A percentile compares a stretch with the other conserved stretches of the same genome.
These are phyloP conservation scores for Spondyliosoma cantharus DNA, from an alignment of 2,797 vertebrate species.

Conservation along the genomic window DNA sequence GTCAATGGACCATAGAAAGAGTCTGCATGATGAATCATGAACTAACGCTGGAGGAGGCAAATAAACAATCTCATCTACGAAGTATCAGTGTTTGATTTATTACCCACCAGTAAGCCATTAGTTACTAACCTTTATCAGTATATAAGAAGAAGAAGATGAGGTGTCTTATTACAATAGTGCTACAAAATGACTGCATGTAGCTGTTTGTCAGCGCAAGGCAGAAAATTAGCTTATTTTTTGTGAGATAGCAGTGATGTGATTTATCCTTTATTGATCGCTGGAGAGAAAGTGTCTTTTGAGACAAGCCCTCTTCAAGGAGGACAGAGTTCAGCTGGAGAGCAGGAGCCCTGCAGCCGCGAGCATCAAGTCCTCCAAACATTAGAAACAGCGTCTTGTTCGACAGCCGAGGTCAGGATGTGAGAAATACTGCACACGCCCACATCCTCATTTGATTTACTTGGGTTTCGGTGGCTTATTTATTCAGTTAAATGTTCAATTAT, in stretches of 20 bases:
- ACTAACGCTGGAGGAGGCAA: neutral
- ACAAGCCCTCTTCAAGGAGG: neutral
- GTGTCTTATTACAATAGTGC: neutral
- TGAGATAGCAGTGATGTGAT: neutral
- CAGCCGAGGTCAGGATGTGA: neutral
- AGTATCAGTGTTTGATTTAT: neutral
- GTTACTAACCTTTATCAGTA: neutral
- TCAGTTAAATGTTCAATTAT: neutral
- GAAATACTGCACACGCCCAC: no score
- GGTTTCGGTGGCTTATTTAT: neutral
- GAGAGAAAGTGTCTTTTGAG: neutral
- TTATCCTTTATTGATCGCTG: slow-evolving; percentile 19
- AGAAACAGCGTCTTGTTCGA: neutral
- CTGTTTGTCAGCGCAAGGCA: no score
- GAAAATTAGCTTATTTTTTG: neutral
- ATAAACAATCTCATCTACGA: neutral
- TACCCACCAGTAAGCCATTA: neutral
- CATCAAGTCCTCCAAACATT: slow-evolving; percentile 6
- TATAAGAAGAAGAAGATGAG: neutral
- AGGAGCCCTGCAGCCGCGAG: neutral
- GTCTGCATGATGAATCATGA: neutral
- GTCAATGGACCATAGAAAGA: neutral
- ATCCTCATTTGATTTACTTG: neutral
- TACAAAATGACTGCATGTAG: neutral
- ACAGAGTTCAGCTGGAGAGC: slow-evolving; percentile 20